These are phyloP conservation scores for Choloepus didactylus DNA, from an alignment of 2,797 vertebrate species.

Conservation along the genomic window DNA sequence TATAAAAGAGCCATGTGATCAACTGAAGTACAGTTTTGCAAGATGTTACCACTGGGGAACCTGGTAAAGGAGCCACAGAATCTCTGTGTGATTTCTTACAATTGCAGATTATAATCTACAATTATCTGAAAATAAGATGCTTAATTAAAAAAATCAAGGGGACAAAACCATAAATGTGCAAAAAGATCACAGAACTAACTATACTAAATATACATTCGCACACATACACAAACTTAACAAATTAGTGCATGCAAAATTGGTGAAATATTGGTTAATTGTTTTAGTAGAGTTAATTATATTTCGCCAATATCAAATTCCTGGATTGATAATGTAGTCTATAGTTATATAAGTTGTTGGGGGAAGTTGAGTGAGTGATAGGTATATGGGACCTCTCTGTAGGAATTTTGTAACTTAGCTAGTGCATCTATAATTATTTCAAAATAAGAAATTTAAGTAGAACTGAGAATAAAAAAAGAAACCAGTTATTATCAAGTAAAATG, in stretches of 20 bases:
- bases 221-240: background rate
- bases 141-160: background rate
- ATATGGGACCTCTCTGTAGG: background rate
- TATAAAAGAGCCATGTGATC: background rate
- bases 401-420: slow-evolving; percentile 48
- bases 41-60: background rate
- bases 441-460: background rate
- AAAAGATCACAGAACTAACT: slow-evolving; percentile 33
- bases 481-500: slow-evolving; percentile 1
- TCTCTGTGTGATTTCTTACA: background rate
- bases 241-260: background rate
- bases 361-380: slow-evolving; percentile 50
- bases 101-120: background rate
- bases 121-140: background rate
- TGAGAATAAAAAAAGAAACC: slow-evolving; percentile 48
- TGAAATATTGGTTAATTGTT: slow-evolving; percentile 29
- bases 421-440: slow-evolving; percentile 74
- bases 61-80: background rate
- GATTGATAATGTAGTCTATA: background rate
- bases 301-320: slow-evolving; percentile 35
- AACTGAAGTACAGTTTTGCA: background rate
- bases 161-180: background rate
- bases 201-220: background rate
- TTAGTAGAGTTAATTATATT: slow-evolving; percentile 27
- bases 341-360: slow-evolving; percentile 47